A percentile compares a stretch with the other conserved stretches of the same genome.
Conservation (phyloP, 2,797 vertebrate species). For the Sylvia borin region DNA sequence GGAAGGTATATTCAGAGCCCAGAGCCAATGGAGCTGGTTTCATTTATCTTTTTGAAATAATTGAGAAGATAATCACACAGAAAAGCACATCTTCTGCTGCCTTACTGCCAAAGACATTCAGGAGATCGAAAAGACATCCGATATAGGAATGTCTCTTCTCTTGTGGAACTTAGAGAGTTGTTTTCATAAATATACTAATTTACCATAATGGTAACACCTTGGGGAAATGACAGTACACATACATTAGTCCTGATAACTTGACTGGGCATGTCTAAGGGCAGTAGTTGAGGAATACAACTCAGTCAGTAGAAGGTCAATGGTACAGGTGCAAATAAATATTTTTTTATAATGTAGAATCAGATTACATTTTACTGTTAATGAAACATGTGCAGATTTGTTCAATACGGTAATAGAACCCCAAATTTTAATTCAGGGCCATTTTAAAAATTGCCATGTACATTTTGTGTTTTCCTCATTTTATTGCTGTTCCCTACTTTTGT, state of each 20-base stretch:
- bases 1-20: neutral
- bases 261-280: neutral
- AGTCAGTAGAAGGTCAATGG: neutral
- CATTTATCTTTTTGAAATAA: neutral
- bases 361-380: neutral
- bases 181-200: constrained; percentile 9
- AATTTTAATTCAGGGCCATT: neutral
- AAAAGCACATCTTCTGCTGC: neutral
- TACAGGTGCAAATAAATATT: neutral
- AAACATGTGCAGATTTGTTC: neutral
- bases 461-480: neutral
- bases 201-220: neutral
- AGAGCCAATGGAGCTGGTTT: neutral
- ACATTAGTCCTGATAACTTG: neutral
- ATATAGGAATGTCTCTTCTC: neutral
- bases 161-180: neutral
- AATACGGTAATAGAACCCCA: neutral
- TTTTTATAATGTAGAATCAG: neutral
- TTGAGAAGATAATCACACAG: neutral
- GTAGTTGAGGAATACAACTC: neutral
- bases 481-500: neutral
- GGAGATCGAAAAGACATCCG: neutral
- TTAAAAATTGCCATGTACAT: neutral
- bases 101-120: neutral
- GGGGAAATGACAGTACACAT: neutral